phyloP scores from a whole-genome alignment of 2,888 invertebrate species.

The Diarsia mendica region DNA sequence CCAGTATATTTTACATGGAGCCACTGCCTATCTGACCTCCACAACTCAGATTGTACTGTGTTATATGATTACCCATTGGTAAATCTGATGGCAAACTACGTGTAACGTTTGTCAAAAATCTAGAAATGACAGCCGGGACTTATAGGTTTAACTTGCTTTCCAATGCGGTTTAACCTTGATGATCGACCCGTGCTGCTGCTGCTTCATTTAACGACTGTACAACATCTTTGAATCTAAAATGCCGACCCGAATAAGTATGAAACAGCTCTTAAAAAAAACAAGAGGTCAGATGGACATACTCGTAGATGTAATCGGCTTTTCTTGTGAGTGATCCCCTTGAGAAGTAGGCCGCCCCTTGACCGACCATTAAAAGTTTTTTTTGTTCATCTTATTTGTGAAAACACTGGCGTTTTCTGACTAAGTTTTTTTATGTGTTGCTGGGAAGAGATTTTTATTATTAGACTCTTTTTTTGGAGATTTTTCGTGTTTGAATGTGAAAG shows the following conservation, averaged over 20 bases:
- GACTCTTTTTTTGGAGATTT: neutral
- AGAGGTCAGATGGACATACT: slow-evolving; percentile 11
- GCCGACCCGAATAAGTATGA: neutral
- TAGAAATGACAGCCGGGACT: neutral
- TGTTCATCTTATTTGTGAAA: slow-evolving; percentile 30
- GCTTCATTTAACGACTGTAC: neutral
- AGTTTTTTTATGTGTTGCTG: slow-evolving; percentile 25
- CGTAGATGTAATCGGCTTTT: slow-evolving; percentile 55
- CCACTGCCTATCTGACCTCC: no score
- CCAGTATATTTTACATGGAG: neutral
- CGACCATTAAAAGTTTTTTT: slow-evolving; percentile 60
- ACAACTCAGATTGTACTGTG: no score
- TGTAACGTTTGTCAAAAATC: no score
- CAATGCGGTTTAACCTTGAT: neutral
- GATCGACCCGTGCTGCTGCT: neutral
- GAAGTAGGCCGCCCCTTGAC: slow-evolving; percentile 38
- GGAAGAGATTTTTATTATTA: neutral
- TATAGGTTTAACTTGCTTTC: neutral
- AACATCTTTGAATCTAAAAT: neutral
- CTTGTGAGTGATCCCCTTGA: slow-evolving; percentile 53
- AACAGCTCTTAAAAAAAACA: slow-evolving; percentile 46
- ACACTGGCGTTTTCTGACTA: slow-evolving; percentile 42
- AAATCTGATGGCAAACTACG: no score
- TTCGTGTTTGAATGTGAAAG: neutral
- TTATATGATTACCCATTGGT: no score